These are phyloP conservation scores for Lypha dubia DNA, from an alignment of 2,888 invertebrate species.

Conservation along the genomic window DNA sequence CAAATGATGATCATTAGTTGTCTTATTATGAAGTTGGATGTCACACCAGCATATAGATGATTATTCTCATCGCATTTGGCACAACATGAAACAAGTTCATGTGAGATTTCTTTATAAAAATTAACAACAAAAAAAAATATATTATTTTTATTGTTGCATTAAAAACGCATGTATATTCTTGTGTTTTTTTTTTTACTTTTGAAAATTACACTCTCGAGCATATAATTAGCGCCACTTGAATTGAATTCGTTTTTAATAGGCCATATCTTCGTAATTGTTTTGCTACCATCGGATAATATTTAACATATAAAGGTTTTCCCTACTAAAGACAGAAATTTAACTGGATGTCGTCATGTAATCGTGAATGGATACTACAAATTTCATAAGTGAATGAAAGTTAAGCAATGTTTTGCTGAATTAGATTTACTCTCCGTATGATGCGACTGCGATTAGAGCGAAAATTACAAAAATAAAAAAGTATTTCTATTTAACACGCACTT, in stretches of 20 bases:
- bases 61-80: constrained; percentile 57
- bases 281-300: too few relatives aligned
- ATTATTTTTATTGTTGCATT: constrained; percentile 52
- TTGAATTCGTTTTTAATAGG: too few relatives aligned
- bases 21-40: constrained; percentile 5
- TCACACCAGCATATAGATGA: constrained; percentile 12
- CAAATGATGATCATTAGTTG: constrained; percentile 29
- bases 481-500: not conserved
- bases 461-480: too few relatives aligned
- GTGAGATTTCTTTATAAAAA: constrained; percentile 28
- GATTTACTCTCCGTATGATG: too few relatives aligned
- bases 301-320: too few relatives aligned
- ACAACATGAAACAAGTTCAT: constrained; percentile 63
- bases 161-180: constrained; percentile 33
- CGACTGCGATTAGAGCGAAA: not conserved
- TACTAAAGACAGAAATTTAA: too few relatives aligned
- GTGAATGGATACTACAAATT: too few relatives aligned
- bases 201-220: not conserved
- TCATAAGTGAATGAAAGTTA: too few relatives aligned
- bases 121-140: too few relatives aligned
- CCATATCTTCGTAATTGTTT: too few relatives aligned
- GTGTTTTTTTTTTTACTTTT: not conserved
- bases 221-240: not conserved
- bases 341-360: too few relatives aligned
- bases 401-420: too few relatives aligned